Evolutionary conservation across 2,888 invertebrate genomes (phyloP), one percentile per base, ranked within the genome.

Genomic region (Diaprepes abbreviatus): DNA sequence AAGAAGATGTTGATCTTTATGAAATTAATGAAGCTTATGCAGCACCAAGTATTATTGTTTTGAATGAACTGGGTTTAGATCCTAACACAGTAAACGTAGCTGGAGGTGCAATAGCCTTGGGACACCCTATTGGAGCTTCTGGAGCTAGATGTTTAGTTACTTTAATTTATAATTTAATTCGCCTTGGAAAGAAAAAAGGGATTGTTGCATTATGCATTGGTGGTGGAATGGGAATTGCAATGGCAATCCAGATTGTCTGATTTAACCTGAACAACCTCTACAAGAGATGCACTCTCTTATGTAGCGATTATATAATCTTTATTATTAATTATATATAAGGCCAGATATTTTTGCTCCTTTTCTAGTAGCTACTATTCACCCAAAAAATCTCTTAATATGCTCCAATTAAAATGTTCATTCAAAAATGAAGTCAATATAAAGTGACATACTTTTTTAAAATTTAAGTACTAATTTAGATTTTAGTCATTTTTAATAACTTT

Each of bases 1-100:
- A 89, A 43, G 88, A 91, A 0, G 91, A 94, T 73, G 90, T 93
- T 0, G 95, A 95, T 82, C 83, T 94, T 1, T 95, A 88, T 83
- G 96, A 96, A 86, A 85, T 96, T 59, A 95, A 95, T 79, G 96
- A 96, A 85, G 94, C 93, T 0, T 96, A 94, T 83, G 94, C 95
- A 0, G 89, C 90, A 0, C 93, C 94, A 84, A 88, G 91, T 0
- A 77, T 93, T 21, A 89, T 91, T 10, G 89, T 91, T 10, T 78
- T 89, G 0, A 85, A 86, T 64, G 86, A 88, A 72, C 86, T 95
- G n/a, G 86, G 88, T 9, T 78, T 95, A 43, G 89, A 93, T 77
- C 76, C 85, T 1, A 83, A 82, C 2, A 93, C 91, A 83, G 89
- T 95, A 0, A 96, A 96, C 80, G 85, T 93, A 2, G 87, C 88